Percentiles rank a stretch among this genome's conserved stretches.
Evolutionary conservation across 2,888 invertebrate species (phyloP).

Genomic region (Nematopogon swammerdamellus): DNA sequence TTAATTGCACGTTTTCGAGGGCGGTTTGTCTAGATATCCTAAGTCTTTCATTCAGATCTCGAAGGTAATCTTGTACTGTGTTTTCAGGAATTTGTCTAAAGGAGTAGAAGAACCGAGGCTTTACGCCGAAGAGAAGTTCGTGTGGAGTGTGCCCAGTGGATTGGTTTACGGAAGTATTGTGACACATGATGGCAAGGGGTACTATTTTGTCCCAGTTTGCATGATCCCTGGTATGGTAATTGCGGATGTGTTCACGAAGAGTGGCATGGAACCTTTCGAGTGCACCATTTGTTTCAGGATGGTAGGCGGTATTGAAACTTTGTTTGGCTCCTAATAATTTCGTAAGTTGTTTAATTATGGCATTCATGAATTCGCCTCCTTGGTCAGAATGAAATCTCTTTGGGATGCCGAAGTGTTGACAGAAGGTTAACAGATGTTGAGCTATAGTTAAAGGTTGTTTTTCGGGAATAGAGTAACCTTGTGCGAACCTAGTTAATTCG

Average conservation of each 20-base stretch:
- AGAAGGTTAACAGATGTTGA: too few species aligned
- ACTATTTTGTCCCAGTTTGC: constrained; percentile 18
- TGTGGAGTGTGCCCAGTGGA: constrained; percentile 18
- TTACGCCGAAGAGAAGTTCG: constrained; percentile 19
- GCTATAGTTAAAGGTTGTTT: too few species aligned
- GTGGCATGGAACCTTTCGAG: constrained; percentile 20
- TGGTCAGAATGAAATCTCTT: too few species aligned
- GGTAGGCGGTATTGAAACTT: constrained; percentile 18
- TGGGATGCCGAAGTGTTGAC: constrained; percentile 1
- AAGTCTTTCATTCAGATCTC: constrained; percentile 15
- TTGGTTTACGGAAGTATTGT: constrained; percentile 18
- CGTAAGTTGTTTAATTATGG: constrained; percentile 17
- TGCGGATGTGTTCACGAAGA: constrained; percentile 17
- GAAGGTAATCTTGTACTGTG: constrained; percentile 16
- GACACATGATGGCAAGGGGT: constrained; percentile 21
- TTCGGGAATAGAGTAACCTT: too few species aligned
- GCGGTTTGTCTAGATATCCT: too few species aligned
- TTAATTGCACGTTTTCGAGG: neutral
- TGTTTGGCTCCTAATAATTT: constrained; percentile 18
- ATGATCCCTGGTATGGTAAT: constrained; percentile 15
- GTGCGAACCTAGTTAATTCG: too few species aligned
- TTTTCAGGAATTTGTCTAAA: constrained; percentile 14
- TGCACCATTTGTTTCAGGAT: constrained; percentile 20
- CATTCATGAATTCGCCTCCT: constrained; percentile 16
- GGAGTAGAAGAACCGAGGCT: constrained; percentile 17